Evolutionary conservation across 1,140 invertebrate species (phyloP), one percentile per base, ranked within the genome.

Genomic region (Lanistes nyassanus): DNA sequence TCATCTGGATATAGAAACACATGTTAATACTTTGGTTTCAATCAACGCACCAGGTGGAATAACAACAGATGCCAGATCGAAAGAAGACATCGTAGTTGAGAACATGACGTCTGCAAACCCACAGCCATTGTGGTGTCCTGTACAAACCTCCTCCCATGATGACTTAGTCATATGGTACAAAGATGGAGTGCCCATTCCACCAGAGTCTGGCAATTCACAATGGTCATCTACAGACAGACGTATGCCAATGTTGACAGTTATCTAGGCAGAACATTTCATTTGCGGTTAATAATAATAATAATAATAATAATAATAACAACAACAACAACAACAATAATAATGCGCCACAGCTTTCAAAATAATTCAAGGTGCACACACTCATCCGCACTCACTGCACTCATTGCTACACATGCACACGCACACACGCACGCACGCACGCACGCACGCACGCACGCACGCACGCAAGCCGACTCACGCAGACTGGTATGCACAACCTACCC

Each of bases 131-230:
- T 16, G 51, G 29, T 76, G 75, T 66, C 75, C 75, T 0, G 19
- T 76, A 11, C 13, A 23, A 19, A 29, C 36, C n/a, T 36, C 56
- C 47, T 34, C 31, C 2, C 75, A 29, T n/a, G 68, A 76, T 11
- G 60, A 70, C 26, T 3, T 65, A 7, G 47, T 76, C 42, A 62
- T 65, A 23, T 76, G 75, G 75, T 71, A 55, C 69, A 76, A 76
- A 69, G 75, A 76, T 36, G 75, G 75, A 0, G 23, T 51, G 23
- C 56, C 62, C 21, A 56, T 76, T 11, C 67, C 60, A 37, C 51
- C 70, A 23, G 70, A 75, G 19, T n/a, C 37, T 31, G 71, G 37
- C 9, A 37, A 55, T 29, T 23, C 34, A 13, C 2, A 19, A 13
- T 23, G 23, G 19, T 34, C 26, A 39, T 69, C 67, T 26, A 53